Conservation (phyloP, 2,797 vertebrate species). For the Emydoidea blandingii region DNA sequence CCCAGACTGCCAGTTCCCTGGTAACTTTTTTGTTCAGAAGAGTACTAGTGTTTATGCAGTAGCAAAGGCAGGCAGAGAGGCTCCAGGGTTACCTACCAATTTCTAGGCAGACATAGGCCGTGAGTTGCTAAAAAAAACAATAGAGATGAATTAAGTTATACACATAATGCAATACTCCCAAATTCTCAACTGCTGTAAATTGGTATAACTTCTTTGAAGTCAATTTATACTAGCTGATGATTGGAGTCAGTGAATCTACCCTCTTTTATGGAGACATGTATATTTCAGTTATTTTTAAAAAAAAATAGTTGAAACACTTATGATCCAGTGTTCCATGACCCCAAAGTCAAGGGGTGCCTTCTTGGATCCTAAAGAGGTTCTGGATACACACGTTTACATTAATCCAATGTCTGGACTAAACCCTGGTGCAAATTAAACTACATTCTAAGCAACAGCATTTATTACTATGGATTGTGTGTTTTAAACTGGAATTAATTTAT, state of each 20-base stretch:
- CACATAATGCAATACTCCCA: neutral
- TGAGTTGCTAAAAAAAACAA: neutral
- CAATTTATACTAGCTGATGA: neutral
- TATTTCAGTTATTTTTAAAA: neutral
- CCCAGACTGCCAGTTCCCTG: neutral
- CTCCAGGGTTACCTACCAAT: neutral
- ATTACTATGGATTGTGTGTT: neutral
- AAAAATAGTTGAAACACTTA: neutral
- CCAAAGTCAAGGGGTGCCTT: neutral
- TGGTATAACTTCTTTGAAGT: neutral
- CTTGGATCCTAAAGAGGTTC: neutral
- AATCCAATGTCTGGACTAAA: neutral
- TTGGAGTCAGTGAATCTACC: neutral
- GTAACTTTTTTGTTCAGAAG: neutral
- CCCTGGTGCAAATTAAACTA: neutral
- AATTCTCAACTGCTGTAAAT: neutral
- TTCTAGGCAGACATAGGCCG: neutral
- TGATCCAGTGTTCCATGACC: neutral
- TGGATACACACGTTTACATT: neutral
- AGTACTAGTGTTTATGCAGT: neutral
- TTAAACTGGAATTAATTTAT: neutral
- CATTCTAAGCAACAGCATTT: neutral
- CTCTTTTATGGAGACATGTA: neutral
- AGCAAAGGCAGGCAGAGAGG: neutral
- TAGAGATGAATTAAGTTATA: neutral